Evolutionary conservation across 2,797 vertebrate species (phyloP), one percentile per base, ranked within the genome.

Genomic region (Gastrophryne carolinensis): DNA sequence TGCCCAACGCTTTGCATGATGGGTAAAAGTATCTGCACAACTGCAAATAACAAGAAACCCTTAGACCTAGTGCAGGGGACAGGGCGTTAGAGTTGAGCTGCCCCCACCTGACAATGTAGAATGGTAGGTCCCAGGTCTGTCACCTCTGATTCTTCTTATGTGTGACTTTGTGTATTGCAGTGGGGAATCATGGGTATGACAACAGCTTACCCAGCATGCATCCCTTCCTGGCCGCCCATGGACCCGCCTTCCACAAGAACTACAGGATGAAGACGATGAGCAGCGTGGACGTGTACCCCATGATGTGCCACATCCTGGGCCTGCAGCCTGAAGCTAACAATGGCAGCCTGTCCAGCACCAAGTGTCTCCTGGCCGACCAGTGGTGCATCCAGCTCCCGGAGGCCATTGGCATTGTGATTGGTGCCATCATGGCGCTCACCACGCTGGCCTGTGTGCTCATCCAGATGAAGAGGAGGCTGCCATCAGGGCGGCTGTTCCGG

Each of bases 131-230:
- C 1, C 24, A 7, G 2, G 19, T 52, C 3, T 23, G 19, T 52
- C 15, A 3, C 8, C 9, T 47, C 19, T 30, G 53, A 10, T 4
- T 15, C 23, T 7, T 35, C 2, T 23, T 2, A 2, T 5, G 5
- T 44, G 2, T 44, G 4, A 5, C 13, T 54, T 68, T 9, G 13
- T 29, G 0, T 30, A 29, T 56, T 73, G 17, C 87, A 99, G 97
- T 94, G 86, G 98, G 98, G 17, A 94, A 98, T 84, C 98, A 99
- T 0, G 98, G 98, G 78, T 99, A 98, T 1, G 94, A 98, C 84
- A 98, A 96, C 60, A 52, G 87, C 21, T 85, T 98, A 52, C 83
- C 86, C 61, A 98, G 94, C 86, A 99, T 99, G 98, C 97, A 98
- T 73, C 95, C 98, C 0, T 96, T 99, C 87, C 85, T 99, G 79